Conservation (phyloP, 2,797 vertebrate species). For the Glyptemys insculpta region DNA sequence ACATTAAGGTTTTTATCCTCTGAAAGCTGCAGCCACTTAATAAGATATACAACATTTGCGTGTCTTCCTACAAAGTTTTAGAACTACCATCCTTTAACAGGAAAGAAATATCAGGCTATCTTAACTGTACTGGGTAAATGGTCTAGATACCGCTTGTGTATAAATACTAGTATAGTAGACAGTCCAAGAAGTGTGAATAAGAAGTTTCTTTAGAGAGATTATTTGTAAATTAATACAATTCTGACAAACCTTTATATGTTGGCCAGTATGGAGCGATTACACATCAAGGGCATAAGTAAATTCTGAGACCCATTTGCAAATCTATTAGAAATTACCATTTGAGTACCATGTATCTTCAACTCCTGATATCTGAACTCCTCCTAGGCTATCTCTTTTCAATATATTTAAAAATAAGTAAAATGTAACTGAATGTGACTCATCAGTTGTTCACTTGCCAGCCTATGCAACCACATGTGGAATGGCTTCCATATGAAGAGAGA, state of each 20-base stretch:
- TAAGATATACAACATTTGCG: not conserved
- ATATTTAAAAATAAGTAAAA: not conserved
- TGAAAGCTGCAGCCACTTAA: not conserved
- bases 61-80: not conserved
- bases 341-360: not conserved
- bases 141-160: not conserved
- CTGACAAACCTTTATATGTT: not conserved
- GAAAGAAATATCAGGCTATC: not conserved
- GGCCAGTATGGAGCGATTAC: not conserved
- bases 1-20: not conserved
- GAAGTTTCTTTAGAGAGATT: not conserved
- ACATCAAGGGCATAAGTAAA: not conserved
- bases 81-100: not conserved
- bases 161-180: not conserved
- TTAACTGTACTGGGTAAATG: not conserved
- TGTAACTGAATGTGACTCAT: not conserved
- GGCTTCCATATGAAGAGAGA: too few relatives aligned
- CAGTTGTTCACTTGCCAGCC: not conserved
- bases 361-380: not conserved
- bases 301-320: not conserved
- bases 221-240: not conserved
- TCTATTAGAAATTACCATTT: not conserved
- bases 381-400: not conserved
- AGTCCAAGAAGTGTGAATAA: not conserved
- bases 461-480: not conserved